Evolutionary conservation across 2,113 vertebrate species (phyloP).

Genomic region (Myxocyprinus asiaticus): DNA sequence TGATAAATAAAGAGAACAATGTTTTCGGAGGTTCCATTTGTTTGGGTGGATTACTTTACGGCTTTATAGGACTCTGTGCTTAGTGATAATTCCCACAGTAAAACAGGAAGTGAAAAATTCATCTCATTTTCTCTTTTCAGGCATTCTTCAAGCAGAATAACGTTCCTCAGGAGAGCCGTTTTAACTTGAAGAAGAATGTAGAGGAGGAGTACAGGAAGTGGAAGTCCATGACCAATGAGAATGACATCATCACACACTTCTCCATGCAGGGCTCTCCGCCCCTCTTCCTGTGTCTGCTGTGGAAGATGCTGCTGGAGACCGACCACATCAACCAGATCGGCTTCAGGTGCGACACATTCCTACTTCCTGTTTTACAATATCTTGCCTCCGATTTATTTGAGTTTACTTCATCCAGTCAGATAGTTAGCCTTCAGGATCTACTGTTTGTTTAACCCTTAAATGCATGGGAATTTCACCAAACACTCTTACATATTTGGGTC

Average conservation of each 20-base stretch:
- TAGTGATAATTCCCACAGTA: no score
- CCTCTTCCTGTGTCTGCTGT: constrained; percentile 94
- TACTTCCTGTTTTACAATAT: neutral
- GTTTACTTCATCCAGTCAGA: no score
- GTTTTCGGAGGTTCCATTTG: no score
- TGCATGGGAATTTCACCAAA: no score
- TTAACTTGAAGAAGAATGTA: constrained; percentile 98
- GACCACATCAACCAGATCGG: constrained; percentile 99
- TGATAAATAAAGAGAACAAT: no score
- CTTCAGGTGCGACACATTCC: constrained; percentile 78
- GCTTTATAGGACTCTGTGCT: no score
- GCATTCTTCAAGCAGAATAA: constrained; percentile 99
- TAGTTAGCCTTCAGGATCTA: no score
- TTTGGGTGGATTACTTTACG: no score
- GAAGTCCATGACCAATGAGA: constrained; percentile 98
- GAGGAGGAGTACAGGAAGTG: constrained; percentile 98
- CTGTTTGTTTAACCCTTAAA: no score
- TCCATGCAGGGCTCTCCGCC: constrained; percentile 91
- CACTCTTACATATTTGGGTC: no score
- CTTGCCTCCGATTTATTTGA: no score
- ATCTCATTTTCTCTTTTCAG: constrained; percentile 64
- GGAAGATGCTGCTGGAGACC: constrained; percentile 98
- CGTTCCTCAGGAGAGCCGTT: constrained; percentile 96
- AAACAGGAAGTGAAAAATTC: no score
- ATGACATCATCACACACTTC: constrained; percentile 95